These are phyloP conservation scores for Callimorpha dominula DNA, from an alignment of 2,888 invertebrate genomes.

Conservation along the genomic window DNA sequence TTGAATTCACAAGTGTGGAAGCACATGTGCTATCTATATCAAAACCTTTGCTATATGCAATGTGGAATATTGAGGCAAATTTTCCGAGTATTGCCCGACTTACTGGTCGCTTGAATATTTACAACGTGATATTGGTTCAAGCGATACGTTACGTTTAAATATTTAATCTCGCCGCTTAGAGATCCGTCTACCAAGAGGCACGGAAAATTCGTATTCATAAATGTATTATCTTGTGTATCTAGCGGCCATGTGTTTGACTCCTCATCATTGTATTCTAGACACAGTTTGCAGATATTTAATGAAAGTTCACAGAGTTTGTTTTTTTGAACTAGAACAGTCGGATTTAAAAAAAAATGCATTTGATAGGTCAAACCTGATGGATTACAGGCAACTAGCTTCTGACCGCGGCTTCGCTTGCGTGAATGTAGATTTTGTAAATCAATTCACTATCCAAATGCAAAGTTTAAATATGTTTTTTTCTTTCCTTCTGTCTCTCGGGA, in stretches of 20 bases:
- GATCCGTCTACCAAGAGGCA: conserved; percentile 14
- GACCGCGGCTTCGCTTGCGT: too few relatives aligned
- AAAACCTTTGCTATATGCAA: conserved; percentile 11
- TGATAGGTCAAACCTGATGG: too few relatives aligned
- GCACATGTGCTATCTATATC: not conserved
- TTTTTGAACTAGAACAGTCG: too few relatives aligned
- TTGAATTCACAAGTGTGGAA: conserved; percentile 2
- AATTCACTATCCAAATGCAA: too few relatives aligned
- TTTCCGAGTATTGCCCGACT: conserved; percentile 13
- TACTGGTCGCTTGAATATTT: conserved; percentile 21
- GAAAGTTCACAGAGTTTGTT: not conserved
- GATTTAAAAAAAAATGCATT: too few relatives aligned
- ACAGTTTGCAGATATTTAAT: not conserved
- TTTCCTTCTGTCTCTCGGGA: too few relatives aligned
- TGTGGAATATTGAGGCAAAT: conserved; percentile 6
- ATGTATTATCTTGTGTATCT: conserved; percentile 12
- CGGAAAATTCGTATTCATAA: conserved; percentile 16
- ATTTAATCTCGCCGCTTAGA: conserved; percentile 21
- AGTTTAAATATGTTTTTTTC: too few relatives aligned
- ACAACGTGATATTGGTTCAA: conserved; percentile 25
- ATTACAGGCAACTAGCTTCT: too few relatives aligned
- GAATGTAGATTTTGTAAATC: too few relatives aligned
- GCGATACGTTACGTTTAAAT: conserved; percentile 23
- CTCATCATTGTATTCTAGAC: not conserved
- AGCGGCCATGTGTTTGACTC: not conserved